These are phyloP conservation scores for Megaleporinus macrocephalus DNA, from an alignment of 2,113 vertebrate species.

Conservation along the genomic window DNA sequence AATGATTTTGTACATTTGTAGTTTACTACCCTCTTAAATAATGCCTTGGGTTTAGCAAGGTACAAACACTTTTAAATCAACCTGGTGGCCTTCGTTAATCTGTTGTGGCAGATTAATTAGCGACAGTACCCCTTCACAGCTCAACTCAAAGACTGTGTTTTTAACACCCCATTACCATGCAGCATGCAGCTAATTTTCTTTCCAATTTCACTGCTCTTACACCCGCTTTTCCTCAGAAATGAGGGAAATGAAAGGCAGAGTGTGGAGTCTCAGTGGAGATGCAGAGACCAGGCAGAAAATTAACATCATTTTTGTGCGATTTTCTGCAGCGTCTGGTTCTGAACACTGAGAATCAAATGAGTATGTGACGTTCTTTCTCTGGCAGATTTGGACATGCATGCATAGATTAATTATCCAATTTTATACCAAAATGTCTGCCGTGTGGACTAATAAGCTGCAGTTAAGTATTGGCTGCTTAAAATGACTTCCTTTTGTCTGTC, in stretches of 20 bases:
- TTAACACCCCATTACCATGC: slow-evolving; percentile 37
- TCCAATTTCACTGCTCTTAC: slow-evolving; percentile 5
- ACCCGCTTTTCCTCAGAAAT: not conserved
- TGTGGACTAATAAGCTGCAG: not conserved
- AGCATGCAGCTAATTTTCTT: slow-evolving; percentile 9
- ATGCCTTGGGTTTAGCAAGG: slow-evolving; percentile 19
- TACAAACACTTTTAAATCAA: slow-evolving; percentile 63
- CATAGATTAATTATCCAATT: not conserved
- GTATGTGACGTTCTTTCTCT: not conserved
- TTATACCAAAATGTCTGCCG: not conserved
- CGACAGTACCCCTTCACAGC: slow-evolving; percentile 1
- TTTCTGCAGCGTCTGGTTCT: not conserved
- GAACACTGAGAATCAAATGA: not conserved
- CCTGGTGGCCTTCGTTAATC: slow-evolving; percentile 1
- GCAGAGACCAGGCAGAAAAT: not conserved
- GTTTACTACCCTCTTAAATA: too few species aligned
- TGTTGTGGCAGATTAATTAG: slow-evolving; percentile 35
- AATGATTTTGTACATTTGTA: too few species aligned
- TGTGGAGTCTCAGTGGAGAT: not conserved
- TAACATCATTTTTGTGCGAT: not conserved
- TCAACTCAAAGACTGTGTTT: slow-evolving; percentile 30
- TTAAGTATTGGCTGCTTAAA: not conserved
- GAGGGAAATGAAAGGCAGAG: slow-evolving; percentile 2
- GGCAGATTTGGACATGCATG: not conserved
- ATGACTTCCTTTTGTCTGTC: not conserved